Conservation (phyloP, 2,888 invertebrate species). For the Tachina lurida region DNA sequence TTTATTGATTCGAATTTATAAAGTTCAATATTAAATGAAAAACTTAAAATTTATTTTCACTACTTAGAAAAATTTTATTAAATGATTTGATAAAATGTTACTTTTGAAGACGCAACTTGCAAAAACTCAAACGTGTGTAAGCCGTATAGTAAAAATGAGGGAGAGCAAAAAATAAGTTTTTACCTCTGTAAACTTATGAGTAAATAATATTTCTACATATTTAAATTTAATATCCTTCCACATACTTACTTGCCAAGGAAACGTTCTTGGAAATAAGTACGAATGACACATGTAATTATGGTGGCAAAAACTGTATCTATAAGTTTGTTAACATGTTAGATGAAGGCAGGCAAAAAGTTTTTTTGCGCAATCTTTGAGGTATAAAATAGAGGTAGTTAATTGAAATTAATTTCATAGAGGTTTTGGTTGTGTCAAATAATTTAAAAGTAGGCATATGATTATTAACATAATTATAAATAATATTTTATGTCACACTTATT, state of each 20-base stretch:
- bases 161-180: conserved; percentile 20
- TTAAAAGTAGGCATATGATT: no score
- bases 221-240: conserved; percentile 28
- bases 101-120: neutral
- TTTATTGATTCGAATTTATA: neutral
- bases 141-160: conserved; percentile 1
- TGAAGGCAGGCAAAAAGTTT: neutral
- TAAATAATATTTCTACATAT: conserved; percentile 43
- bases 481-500: no score
- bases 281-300: conserved; percentile 26
- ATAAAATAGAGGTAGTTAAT: neutral
- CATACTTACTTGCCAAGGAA: conserved; percentile 45
- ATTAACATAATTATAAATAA: no score
- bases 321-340: conserved; percentile 8
- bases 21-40: neutral
- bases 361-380: neutral
- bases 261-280: conserved; percentile 24
- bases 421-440: neutral
- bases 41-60: neutral
- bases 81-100: neutral
- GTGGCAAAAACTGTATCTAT: conserved; percentile 18
- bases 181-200: conserved; percentile 45
- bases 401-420: neutral
- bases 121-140: neutral
- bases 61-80: neutral